Evolutionary conservation across 2,797 vertebrate genomes (phyloP).

Genomic region (Mycteria americana): DNA sequence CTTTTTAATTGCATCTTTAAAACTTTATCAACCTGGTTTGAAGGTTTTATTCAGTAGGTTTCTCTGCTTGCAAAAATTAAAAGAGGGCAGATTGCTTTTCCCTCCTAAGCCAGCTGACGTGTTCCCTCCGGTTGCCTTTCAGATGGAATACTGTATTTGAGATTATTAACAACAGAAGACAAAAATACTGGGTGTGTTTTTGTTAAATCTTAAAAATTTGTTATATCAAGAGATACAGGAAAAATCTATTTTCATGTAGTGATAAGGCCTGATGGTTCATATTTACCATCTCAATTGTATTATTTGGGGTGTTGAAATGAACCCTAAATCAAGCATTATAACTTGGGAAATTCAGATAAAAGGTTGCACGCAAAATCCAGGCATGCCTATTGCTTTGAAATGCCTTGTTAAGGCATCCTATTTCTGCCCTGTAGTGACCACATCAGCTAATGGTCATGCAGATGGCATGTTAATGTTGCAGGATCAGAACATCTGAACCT

Average conservation of each 20-base stretch:
- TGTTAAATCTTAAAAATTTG: background rate
- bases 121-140: background rate
- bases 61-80: background rate
- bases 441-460: fast-evolving
- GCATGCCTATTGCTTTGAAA: background rate
- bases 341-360: background rate
- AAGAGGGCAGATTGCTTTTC: background rate
- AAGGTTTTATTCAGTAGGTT: background rate
- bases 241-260: background rate
- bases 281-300: fast-evolving
- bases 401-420: background rate
- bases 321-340: background rate
- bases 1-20: background rate
- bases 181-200: background rate
- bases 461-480: too few species aligned
- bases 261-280: background rate
- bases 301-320: background rate
- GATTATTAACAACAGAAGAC: too few species aligned
- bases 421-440: background rate
- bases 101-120: background rate
- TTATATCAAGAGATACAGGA: background rate
- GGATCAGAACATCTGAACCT: background rate
- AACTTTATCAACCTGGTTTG: background rate
- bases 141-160: background rate
- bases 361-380: background rate